Conservation (phyloP, 2,888 invertebrate genomes). For the Andrena haemorrhoa region DNA sequence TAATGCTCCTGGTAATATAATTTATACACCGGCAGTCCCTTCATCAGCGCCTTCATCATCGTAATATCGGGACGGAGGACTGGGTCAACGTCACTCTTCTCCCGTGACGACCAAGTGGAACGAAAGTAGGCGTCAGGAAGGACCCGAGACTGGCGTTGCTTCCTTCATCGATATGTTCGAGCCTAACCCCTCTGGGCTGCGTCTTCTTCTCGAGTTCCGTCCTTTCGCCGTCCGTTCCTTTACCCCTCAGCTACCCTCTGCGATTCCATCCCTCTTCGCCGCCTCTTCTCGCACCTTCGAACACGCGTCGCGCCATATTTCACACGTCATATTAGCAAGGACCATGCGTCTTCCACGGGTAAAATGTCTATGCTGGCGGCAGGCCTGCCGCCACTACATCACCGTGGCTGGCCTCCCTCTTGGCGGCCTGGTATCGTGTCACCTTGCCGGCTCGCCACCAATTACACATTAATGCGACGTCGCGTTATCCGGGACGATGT, state of each 20-base stretch:
- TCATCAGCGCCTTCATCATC: no score
- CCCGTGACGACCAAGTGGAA: no score
- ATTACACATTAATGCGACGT: conserved; percentile 80
- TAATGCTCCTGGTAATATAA: no score
- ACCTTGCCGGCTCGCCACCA: conserved; percentile 75
- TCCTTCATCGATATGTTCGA: neutral
- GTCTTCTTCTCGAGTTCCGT: conserved; percentile 48
- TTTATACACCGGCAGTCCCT: no score
- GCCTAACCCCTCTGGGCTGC: conserved; percentile 4
- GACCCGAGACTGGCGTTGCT: no score
- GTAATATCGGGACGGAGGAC: no score
- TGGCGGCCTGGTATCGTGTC: conserved; percentile 75
- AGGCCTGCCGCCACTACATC: conserved; percentile 78
- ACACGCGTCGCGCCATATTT: conserved; percentile 78
- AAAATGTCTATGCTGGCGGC: conserved; percentile 80
- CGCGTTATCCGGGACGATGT: conserved; percentile 74
- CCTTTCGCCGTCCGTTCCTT: conserved; percentile 27
- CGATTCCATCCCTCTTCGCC: conserved; percentile 49
- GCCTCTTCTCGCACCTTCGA: conserved; percentile 63
- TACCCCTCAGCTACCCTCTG: conserved; percentile 22
- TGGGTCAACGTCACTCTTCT: no score
- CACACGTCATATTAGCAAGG: conserved; percentile 82
- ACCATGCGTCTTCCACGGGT: conserved; percentile 80
- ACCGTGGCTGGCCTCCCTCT: conserved; percentile 73
- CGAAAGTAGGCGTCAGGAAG: no score